Base-by-base conservation (phyloP, 2,888 invertebrate genomes). In the Fragum fragum region DNA sequence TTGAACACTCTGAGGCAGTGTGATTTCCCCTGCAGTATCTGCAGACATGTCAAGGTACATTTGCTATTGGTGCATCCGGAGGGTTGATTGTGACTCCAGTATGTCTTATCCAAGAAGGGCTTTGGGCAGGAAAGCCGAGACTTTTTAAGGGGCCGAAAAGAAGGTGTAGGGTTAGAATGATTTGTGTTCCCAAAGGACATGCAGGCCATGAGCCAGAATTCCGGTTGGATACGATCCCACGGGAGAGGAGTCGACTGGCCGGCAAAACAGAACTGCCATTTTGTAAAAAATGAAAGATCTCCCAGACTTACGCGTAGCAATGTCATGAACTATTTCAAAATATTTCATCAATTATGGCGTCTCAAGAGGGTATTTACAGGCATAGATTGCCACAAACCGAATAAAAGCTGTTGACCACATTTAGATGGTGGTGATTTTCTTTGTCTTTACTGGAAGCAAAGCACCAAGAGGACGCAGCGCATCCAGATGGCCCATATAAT, bases 1-100 rank as follows among this genome's bases (percentile, higher is more conserved):
- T 14, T 11, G 32, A 16, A 18, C 63, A 63, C 5, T 63, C 23
- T 16, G 2, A 16, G 63, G 63, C 36, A 36, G 29, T 26, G 18
- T 63, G 63, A 9, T 28, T n/a, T 6, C 63, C 63, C 36, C 32
- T 28, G 63, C 63, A 63, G 63, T 63, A 63, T 2, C 63, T 32
- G 18, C 63, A 63, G n/a, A 63, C 36, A 36, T 63, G 63, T 29
- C 18, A n/a, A 26, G 5, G 63, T 6, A 29, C 63, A 63, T n/a
- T 16, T 39, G 11, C 14, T 23, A 23, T 57, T 23, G 23, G 14
- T 23, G 9, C 32, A 36, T 6, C 32, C 32, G 3, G 32, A 36
- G 32, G 32, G 5, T 9, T 36, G 3, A 36, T 36, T 36, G 9
- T 36, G 9, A 9, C 9, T 36, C 32, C 32, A 36, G 32, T 9